Percentiles rank a stretch among this genome's conserved stretches.
These are phyloP conservation scores for Pachyseris speciosa DNA, from an alignment of 64 coral and sea anemone genomes.

Conservation along the genomic window DNA sequence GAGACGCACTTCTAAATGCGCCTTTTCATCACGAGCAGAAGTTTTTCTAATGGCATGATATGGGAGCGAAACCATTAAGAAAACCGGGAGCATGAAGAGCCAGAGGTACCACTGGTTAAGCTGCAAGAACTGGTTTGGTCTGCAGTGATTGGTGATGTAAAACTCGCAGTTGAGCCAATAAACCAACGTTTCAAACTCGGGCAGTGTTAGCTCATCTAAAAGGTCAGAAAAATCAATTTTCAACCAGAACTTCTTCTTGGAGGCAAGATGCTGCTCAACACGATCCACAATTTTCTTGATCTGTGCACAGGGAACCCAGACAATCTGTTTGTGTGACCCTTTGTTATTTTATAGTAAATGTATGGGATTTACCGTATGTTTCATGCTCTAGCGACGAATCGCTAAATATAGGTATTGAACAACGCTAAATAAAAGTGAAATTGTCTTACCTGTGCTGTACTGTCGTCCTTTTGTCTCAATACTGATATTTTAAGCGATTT, in stretches of 20 bases:
- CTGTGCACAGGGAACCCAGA: too few relatives aligned
- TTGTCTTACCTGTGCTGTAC: too few relatives aligned
- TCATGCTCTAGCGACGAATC: too few relatives aligned
- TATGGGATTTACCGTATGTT: too few relatives aligned
- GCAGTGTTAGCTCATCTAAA: neutral
- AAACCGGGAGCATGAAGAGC: slow-evolving; percentile 35
- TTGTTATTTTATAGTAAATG: too few relatives aligned
- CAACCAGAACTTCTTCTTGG: slow-evolving; percentile 24
- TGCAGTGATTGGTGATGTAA: slow-evolving; percentile 54
- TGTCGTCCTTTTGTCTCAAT: too few relatives aligned
- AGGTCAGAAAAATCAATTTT: slow-evolving; percentile 16
- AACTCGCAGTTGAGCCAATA: slow-evolving; percentile 29
- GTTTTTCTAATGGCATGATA: slow-evolving; percentile 14
- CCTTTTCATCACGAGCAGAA: neutral
- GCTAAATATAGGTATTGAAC: too few relatives aligned
- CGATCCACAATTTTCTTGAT: neutral
- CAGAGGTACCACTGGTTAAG: neutral
- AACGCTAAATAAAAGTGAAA: too few relatives aligned
- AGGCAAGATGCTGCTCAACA: neutral
- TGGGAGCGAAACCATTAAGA: slow-evolving; percentile 30
- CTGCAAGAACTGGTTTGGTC: slow-evolving; percentile 10
- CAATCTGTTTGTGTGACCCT: too few relatives aligned
- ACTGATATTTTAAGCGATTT: too few relatives aligned
- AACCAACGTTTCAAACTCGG: slow-evolving; percentile 33
- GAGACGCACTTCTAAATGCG: slow-evolving; percentile 22